Base-by-base conservation (phyloP, 2,888 invertebrate species). In the Dicycla oo region DNA sequence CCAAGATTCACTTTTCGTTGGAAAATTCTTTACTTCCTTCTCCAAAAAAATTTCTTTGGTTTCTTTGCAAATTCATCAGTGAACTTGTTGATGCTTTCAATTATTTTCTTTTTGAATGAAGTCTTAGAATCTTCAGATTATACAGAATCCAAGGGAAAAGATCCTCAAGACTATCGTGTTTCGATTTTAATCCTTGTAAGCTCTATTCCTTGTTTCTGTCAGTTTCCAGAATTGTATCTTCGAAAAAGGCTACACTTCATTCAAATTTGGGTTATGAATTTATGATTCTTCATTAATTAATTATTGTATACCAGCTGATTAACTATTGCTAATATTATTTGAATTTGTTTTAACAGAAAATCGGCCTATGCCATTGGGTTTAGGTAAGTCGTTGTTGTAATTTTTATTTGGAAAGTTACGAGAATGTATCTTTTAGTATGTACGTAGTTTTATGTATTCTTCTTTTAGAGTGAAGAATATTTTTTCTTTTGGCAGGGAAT, bases 291-390 rank as follows among this genome's bases (percentile, higher is more conserved):
- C n/a, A 61, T 47, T 45, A 45, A 26, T 53, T 40, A 15, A 8
- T 43, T 43, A 0, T 53, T 53, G 53, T 45, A 18, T 54, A 30
- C 6, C 10, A 8, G 23, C 23, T 8, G 13, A 10, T 47, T 10
- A 11, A 1, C 30, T 30, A 47, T 34, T 20, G 20, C 8, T 43
- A 40, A 40, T 49, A 43, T 63, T 47, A 47, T 70, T 40, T 30
- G 11, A 40, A 40, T 47, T 63, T 71, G 4, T 43, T 73, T 63
- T 13, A 43, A 56, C 72, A 73, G 73, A 4, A 18, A 72, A 57
- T 40, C 47, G 45, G 13, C 71, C 72, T 20, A 20, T 30, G 30
- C 3, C 47, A 7, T 47, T 8, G 47, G 45, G 40, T 64, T 18
- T 64, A 1, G 72, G 73, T 72, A 34, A 64, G 72, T 64, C 10